phyloP scores from a whole-genome alignment of 2,113 vertebrate species.

The Podarcis raffonei region DNA sequence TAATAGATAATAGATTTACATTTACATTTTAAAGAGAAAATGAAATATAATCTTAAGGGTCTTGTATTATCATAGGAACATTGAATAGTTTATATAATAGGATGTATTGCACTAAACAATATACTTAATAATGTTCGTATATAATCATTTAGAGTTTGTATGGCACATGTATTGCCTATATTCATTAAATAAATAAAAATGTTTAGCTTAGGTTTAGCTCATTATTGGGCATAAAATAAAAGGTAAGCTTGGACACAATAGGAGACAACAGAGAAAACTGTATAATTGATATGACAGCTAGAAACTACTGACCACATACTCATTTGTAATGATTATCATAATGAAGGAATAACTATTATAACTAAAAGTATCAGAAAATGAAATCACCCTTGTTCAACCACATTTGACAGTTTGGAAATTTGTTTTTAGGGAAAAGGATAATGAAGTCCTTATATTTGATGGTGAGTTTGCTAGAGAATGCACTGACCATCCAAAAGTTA shows the following conservation, averaged over 20 bases:
- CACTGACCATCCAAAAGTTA: background rate
- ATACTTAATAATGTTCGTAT: too few species aligned
- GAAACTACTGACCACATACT: conserved; percentile 9
- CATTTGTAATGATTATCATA: background rate
- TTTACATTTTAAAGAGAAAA: too few species aligned
- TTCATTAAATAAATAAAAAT: background rate
- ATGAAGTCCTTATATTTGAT: conserved; percentile 25
- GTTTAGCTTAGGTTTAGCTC: conserved; percentile 14
- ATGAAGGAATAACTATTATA: background rate
- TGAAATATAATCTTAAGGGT: too few species aligned
- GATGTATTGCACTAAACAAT: too few species aligned
- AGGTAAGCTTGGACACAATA: background rate
- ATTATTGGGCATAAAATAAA: conserved; percentile 7
- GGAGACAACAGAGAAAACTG: background rate
- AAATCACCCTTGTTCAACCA: background rate
- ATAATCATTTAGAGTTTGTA: too few species aligned
- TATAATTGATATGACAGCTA: background rate
- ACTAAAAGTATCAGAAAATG: background rate
- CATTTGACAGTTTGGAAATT: background rate
- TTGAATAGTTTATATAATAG: too few species aligned
- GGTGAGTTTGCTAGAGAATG: background rate
- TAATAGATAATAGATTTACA: too few species aligned
- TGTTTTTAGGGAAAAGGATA: conserved; percentile 16
- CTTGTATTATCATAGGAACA: too few species aligned
- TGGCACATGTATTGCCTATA: too few species aligned